Conservation (phyloP, 1,140 invertebrate genomes). For the Araneus ventricosus region DNA sequence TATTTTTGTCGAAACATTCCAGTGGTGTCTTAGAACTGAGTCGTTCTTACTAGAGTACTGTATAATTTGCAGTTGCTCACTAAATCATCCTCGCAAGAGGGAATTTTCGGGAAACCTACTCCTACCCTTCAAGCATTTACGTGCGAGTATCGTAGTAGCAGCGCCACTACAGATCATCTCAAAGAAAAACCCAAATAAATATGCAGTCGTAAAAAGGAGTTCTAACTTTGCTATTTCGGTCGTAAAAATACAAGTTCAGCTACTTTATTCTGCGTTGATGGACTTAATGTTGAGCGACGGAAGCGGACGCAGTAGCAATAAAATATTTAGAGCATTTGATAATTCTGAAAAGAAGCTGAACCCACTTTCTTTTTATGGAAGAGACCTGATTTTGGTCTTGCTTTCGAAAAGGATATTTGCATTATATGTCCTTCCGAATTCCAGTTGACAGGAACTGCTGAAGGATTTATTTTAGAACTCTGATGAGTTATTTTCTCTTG, state of each 20-base stretch:
- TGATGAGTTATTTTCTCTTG: too few species aligned
- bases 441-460: not conserved
- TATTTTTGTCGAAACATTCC: too few species aligned
- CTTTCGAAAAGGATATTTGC: not conserved
- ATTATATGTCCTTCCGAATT: not conserved
- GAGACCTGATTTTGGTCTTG: slow-evolving; percentile 44
- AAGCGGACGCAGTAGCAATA: slow-evolving; percentile 56
- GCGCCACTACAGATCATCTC: slow-evolving; percentile 32
- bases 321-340: slow-evolving; percentile 70
- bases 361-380: slow-evolving; percentile 57
- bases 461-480: too few species aligned
- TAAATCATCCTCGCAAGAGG: too few species aligned
- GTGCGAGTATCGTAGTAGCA: not conserved
- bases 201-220: slow-evolving; percentile 65
- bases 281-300: slow-evolving; percentile 30
- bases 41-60: too few species aligned
- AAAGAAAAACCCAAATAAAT: slow-evolving; percentile 61
- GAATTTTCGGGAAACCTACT: too few species aligned
- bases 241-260: slow-evolving; percentile 65
- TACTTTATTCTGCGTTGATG: slow-evolving; percentile 60
- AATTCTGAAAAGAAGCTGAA: slow-evolving; percentile 64
- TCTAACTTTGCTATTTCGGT: slow-evolving; percentile 68
- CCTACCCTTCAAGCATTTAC: too few species aligned
- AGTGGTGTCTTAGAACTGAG: too few species aligned
- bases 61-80: too few species aligned